phyloP scores from a whole-genome alignment of 2,113 vertebrate genomes.

The Sylvietta virens region DNA sequence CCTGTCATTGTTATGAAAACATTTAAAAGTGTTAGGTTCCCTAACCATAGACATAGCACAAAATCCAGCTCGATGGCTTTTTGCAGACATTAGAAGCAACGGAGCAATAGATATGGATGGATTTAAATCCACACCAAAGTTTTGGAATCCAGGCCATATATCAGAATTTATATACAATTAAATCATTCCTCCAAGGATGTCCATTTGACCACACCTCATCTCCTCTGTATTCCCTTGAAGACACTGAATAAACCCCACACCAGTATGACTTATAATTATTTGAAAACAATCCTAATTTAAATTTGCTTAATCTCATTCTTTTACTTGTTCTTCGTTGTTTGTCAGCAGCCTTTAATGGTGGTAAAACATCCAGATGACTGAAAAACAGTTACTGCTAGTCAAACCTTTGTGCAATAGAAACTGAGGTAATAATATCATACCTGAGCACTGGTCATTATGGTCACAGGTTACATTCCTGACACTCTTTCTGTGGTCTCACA shows the following conservation, averaged over 20 bases:
- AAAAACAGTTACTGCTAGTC: not conserved
- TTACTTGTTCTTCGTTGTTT: not conserved
- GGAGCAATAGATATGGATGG: not conserved
- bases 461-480: constrained; percentile 14
- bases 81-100: not conserved
- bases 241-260: not conserved
- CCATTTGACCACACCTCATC: not conserved
- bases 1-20: not conserved
- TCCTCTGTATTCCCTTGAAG: not conserved
- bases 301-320: not conserved
- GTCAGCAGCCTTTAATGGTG: not conserved
- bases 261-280: not conserved
- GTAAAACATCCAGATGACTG: not conserved
- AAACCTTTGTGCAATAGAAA: not conserved
- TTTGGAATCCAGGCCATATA: not conserved
- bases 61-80: not conserved
- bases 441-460: not conserved
- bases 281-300: not conserved
- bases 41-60: not conserved
- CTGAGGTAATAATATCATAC: not conserved
- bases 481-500: not conserved
- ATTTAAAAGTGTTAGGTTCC: not conserved
- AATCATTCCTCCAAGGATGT: not conserved
- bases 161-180: not conserved
- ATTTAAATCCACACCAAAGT: not conserved